Percentiles rank a stretch among this genome's conserved stretches.
phyloP scores from a whole-genome alignment of 1,140 invertebrate genomes.

The Psilanteris sp. region DNA sequence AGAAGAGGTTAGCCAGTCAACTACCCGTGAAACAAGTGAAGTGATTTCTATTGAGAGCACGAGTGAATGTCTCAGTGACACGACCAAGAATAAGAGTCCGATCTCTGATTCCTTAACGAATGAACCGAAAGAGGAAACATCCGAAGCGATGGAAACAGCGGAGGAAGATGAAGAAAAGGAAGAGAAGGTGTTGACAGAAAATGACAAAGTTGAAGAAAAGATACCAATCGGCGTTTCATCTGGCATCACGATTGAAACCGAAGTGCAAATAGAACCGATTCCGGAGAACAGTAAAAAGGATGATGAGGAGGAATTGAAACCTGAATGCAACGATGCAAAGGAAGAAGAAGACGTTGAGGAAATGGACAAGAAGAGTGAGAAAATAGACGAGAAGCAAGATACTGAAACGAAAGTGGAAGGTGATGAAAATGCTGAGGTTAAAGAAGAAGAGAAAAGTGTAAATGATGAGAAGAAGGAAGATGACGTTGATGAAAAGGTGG shows the following conservation, averaged over 20 bases:
- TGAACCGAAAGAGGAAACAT: constrained; percentile 65
- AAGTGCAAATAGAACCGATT: constrained; percentile 3
- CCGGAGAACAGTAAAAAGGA: background rate
- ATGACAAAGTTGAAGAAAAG: constrained; percentile 25
- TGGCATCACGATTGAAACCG: constrained; percentile 7
- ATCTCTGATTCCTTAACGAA: constrained; percentile 68
- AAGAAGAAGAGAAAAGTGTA: constrained; percentile 12
- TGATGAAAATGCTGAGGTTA: constrained; percentile 6
- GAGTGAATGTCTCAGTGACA: constrained; percentile 79
- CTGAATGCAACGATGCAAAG: too few relatives aligned
- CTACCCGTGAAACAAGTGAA: constrained; percentile 74
- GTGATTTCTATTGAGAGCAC: constrained; percentile 73
- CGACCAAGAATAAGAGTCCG: constrained; percentile 70
- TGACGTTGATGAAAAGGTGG: background rate
- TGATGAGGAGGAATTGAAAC: background rate
- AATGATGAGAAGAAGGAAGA: constrained; percentile 37
- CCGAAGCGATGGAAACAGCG: constrained; percentile 77
- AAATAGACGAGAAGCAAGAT: constrained; percentile 75
- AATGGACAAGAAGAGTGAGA: constrained; percentile 67
- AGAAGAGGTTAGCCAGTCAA: constrained; percentile 70
- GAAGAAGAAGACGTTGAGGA: background rate
- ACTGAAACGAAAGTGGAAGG: constrained; percentile 76
- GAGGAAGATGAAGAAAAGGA: constrained; percentile 75
- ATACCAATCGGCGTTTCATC: background rate
- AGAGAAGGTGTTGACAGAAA: constrained; percentile 34